phyloP scores from a whole-genome alignment of 2,797 vertebrate species.

The Danio albolineatus region DNA sequence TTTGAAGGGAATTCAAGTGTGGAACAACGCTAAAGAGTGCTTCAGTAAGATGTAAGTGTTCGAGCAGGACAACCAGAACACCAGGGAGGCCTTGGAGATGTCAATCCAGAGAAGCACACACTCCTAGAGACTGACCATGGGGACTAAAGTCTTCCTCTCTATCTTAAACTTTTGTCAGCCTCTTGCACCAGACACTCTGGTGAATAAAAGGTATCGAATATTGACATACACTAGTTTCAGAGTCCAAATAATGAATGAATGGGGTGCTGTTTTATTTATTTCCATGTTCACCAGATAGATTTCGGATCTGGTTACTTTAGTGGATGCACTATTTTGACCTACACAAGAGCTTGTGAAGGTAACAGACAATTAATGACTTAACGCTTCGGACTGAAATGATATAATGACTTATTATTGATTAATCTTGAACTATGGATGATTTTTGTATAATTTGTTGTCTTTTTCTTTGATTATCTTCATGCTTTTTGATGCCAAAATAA shows the following conservation, averaged over 20 bases:
- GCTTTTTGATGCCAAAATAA: slow-evolving; percentile 34
- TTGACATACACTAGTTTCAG: slow-evolving; percentile 23
- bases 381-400: slow-evolving; percentile 9
- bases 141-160: slow-evolving; percentile 21
- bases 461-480: slow-evolving; percentile 7
- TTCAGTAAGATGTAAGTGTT: slow-evolving; percentile 95
- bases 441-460: neutral
- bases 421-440: slow-evolving; percentile 9
- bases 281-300: slow-evolving; percentile 11
- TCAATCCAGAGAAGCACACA: slow-evolving; percentile 42
- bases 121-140: slow-evolving; percentile 19
- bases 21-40: slow-evolving; percentile 98
- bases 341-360: slow-evolving; percentile 23
- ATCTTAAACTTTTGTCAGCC: slow-evolving; percentile 21
- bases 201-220: slow-evolving; percentile 27
- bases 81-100: slow-evolving; percentile 28
- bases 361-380: neutral
- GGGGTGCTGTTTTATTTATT: slow-evolving; percentile 51
- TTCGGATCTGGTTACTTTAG: slow-evolving; percentile 33
- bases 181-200: neutral
- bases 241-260: slow-evolving; percentile 22
- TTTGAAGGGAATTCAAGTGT: slow-evolving; percentile 94
- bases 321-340: slow-evolving; percentile 13
- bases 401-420: neutral
- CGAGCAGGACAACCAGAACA: slow-evolving; percentile 49